Percentiles rank a stretch among this genome's conserved stretches.
Evolutionary conservation across 2,113 vertebrate species (phyloP).

Genomic region (Hydropotes inermis): DNA sequence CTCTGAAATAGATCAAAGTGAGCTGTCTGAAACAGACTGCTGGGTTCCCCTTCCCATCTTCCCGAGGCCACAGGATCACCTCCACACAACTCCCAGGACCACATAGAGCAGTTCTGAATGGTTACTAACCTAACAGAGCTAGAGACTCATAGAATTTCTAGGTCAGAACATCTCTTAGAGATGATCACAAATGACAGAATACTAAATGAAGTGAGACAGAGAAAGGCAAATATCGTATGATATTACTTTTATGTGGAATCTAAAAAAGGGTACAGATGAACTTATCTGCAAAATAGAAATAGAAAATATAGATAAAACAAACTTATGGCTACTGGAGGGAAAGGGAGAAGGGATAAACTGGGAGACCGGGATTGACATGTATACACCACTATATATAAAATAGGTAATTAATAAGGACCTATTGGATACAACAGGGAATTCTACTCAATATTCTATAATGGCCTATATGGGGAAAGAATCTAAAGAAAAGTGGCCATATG

Average conservation of each 20-base stretch:
- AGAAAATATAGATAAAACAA: neutral
- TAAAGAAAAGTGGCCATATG: neutral
- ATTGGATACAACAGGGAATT: neutral
- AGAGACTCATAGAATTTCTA: neutral
- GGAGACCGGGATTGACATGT: neutral
- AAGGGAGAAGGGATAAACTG: neutral
- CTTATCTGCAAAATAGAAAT: neutral
- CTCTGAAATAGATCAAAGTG: constrained; percentile 67
- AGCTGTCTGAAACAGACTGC: constrained; percentile 16
- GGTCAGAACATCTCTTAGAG: neutral
- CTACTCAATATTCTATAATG: neutral
- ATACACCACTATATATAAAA: neutral
- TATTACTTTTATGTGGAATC: neutral
- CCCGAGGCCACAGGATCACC: neutral
- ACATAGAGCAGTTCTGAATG: neutral
- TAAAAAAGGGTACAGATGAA: neutral
- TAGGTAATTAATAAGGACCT: neutral
- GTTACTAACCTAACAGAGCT: neutral
- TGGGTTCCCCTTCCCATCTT: neutral
- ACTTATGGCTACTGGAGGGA: neutral
- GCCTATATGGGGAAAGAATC: neutral
- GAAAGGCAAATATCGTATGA: neutral
- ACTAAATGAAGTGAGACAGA: neutral
- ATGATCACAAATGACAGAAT: neutral
- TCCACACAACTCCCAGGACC: neutral